phyloP scores from a whole-genome alignment of 2,113 vertebrate genomes.

The Fukomys damarensis region DNA sequence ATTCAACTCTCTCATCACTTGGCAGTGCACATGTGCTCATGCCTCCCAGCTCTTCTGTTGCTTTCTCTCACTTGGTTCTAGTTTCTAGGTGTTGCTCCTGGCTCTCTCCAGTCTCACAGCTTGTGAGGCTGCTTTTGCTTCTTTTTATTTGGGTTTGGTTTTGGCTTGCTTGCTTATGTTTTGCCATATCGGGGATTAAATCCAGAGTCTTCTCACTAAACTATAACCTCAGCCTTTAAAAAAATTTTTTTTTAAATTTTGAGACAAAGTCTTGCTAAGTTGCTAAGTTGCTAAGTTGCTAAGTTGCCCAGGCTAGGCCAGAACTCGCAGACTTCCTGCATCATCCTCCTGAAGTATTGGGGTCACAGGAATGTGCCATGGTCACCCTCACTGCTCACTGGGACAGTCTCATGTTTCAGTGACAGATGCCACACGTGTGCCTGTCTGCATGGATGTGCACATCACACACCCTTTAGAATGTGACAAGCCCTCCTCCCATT shows the following conservation, averaged over 20 bases:
- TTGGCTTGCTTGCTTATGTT: neutral
- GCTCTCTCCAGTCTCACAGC: too few species aligned
- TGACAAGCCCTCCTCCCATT: fast-evolving
- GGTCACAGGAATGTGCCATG: neutral
- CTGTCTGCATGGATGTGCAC: too few species aligned
- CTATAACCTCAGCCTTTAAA: neutral
- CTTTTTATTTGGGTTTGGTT: neutral
- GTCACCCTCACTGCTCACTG: neutral
- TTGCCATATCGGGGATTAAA: neutral
- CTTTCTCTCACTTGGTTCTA: neutral
- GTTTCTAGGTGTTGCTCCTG: neutral
- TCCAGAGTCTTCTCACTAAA: neutral
- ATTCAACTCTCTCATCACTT: fast-evolving
- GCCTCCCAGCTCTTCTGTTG: neutral
- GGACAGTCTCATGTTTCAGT: neutral
- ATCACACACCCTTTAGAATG: neutral
- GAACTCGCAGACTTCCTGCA: neutral
- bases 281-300: neutral
- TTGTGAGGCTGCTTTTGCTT: neutral
- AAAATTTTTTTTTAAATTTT: neutral
- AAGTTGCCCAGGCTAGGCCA: neutral
- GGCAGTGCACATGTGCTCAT: fast-evolving
- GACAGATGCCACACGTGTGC: neutral
- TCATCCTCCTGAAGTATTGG: neutral
- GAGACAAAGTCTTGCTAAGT: neutral